phyloP scores from a whole-genome alignment of 37 sponge, comb jelly and placozoan genomes.

The Tethya wilhelma region DNA sequence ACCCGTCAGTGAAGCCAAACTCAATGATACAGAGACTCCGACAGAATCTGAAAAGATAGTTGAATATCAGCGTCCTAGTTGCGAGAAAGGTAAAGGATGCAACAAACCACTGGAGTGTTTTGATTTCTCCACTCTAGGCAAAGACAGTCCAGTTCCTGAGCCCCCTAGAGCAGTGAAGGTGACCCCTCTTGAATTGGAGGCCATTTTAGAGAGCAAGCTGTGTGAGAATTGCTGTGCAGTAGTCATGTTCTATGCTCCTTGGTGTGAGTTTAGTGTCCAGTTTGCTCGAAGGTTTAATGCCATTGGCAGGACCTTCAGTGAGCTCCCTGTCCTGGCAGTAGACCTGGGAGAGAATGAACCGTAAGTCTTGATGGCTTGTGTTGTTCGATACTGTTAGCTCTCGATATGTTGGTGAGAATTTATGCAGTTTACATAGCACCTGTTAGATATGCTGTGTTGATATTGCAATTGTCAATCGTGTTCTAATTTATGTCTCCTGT shows the following conservation, averaged over 20 bases:
- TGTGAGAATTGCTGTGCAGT: slow-evolving; percentile 57
- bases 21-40: too few relatives aligned
- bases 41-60: too few relatives aligned
- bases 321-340: slow-evolving; percentile 66
- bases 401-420: not conserved
- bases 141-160: slow-evolving; percentile 1
- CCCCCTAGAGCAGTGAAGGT: slow-evolving; percentile 32
- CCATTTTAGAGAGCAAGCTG: slow-evolving; percentile 27
- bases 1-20: too few relatives aligned
- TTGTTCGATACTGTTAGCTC: not conserved
- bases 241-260: slow-evolving; percentile 77
- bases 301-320: slow-evolving; percentile 53
- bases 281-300: slow-evolving; percentile 64
- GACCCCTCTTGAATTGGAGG: slow-evolving; percentile 37
- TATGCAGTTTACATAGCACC: too few relatives aligned
- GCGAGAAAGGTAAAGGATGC: slow-evolving; percentile 32
- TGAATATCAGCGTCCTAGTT: slow-evolving; percentile 5
- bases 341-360: slow-evolving; percentile 50
- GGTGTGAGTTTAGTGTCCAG: slow-evolving; percentile 67
- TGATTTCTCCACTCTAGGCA: slow-evolving; percentile 15
- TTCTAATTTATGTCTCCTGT: not conserved
- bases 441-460: not conserved
- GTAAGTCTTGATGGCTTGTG: slow-evolving; percentile 26
- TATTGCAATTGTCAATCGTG: not conserved
- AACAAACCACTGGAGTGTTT: slow-evolving; percentile 35